These are phyloP conservation scores for Acanthosepion lycidas DNA, from an alignment of 2,888 invertebrate genomes.

Conservation along the genomic window DNA sequence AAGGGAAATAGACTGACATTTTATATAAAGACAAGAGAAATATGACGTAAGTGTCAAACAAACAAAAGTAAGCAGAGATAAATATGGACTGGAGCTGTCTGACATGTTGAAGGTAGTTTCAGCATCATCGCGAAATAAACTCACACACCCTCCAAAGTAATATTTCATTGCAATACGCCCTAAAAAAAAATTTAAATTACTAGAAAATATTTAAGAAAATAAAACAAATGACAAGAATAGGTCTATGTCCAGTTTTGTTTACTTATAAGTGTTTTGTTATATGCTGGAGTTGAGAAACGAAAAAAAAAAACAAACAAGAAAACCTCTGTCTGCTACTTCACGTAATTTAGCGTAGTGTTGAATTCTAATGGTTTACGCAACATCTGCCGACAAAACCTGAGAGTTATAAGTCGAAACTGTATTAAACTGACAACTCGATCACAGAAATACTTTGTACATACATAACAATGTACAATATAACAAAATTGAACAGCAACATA, in stretches of 20 bases:
- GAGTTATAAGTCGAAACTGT: neutral
- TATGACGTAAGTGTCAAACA: neutral
- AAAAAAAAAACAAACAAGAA: neutral
- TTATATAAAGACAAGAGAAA: neutral
- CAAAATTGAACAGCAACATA: neutral
- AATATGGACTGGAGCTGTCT: neutral
- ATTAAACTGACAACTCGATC: neutral
- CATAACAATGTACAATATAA: neutral
- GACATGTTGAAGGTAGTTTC: slow-evolving; percentile 18
- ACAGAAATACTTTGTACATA: neutral
- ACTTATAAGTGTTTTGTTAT: neutral
- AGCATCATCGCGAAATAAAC: neutral
- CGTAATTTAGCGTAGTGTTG: neutral
- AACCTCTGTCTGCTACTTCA: neutral
- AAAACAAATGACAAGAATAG: too few species aligned
- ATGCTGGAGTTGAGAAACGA: neutral
- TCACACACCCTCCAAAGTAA: neutral
- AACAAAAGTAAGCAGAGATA: neutral
- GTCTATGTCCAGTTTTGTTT: neutral
- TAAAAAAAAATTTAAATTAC: neutral
- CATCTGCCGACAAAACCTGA: neutral
- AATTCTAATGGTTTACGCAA: neutral
- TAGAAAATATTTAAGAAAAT: too few species aligned
- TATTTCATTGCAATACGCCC: neutral
- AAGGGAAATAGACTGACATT: neutral